These are phyloP conservation scores for Parnassius orleans DNA, from an alignment of 2,888 invertebrate genomes.

Conservation along the genomic window DNA sequence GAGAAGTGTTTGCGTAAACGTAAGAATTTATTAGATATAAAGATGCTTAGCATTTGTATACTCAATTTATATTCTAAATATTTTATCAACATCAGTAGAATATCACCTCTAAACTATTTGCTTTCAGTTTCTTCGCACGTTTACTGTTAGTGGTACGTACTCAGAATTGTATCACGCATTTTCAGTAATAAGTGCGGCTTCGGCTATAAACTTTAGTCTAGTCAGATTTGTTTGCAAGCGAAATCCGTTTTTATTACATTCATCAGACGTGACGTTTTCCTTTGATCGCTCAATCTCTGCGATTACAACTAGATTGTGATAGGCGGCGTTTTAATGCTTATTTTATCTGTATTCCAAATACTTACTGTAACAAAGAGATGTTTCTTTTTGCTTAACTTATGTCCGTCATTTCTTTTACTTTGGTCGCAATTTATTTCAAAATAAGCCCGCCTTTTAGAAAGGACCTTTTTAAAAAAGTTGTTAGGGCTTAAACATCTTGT, in stretches of 20 bases:
- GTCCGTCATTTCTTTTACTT: not conserved
- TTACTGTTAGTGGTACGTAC: constrained; percentile 9
- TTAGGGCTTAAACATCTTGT: too few species aligned
- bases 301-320: constrained; percentile 22
- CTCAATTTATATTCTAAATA: too few species aligned
- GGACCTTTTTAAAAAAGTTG: too few species aligned
- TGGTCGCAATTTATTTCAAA: not conserved
- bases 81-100: not conserved
- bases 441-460: too few species aligned
- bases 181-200: constrained; percentile 16
- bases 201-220: constrained; percentile 20
- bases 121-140: constrained; percentile 8
- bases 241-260: constrained; percentile 13
- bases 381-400: constrained; percentile 7
- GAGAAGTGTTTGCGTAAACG: too few species aligned
- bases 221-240: constrained; percentile 12
- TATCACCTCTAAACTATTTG: constrained; percentile 4
- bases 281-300: constrained; percentile 7
- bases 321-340: constrained; percentile 15
- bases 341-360: constrained; percentile 17
- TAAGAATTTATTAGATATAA: too few species aligned
- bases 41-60: too few species aligned
- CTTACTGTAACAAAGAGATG: constrained; percentile 2
- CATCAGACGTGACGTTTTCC: constrained; percentile 6
- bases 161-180: constrained; percentile 18